Evolutionary conservation across 2,888 invertebrate species (phyloP).

Genomic region (Drosophila nr. fundita): DNA sequence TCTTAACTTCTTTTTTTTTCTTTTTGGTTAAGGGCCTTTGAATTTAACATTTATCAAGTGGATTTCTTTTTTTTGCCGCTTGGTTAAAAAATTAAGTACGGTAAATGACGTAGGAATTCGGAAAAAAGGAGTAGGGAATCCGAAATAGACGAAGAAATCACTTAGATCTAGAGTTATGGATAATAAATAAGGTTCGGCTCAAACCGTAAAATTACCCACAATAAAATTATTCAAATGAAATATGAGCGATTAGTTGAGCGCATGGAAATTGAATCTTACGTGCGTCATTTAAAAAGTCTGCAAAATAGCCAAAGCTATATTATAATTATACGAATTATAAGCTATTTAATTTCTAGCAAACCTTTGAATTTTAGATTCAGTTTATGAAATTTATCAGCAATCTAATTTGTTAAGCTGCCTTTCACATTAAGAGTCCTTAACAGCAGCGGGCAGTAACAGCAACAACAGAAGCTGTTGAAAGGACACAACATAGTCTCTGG

Average conservation of each 20-base stretch:
- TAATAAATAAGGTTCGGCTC: slow-evolving; percentile 5
- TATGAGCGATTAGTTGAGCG: neutral
- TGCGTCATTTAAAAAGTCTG: neutral
- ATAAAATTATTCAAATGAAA: slow-evolving; percentile 2
- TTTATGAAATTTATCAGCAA: neutral
- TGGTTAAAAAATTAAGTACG: slow-evolving; percentile 73
- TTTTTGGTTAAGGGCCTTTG: slow-evolving; percentile 57
- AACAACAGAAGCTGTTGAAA: slow-evolving; percentile 24
- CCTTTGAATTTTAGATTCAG: neutral
- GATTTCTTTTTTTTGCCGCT: slow-evolving; percentile 58
- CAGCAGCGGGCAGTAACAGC: slow-evolving; percentile 3
- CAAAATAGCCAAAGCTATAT: neutral
- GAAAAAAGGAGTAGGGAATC: slow-evolving; percentile 12
- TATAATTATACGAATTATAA: neutral
- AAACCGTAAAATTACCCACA: neutral
- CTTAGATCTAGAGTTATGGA: slow-evolving; percentile 14
- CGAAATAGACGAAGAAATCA: slow-evolving; percentile 1
- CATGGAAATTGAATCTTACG: neutral
- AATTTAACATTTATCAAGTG: slow-evolving; percentile 70
- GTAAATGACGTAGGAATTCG: slow-evolving; percentile 41
- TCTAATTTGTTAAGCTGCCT: neutral
- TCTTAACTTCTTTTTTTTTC: slow-evolving; percentile 26
- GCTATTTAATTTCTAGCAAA: neutral
- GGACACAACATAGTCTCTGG: slow-evolving; percentile 2
- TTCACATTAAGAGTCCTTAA: slow-evolving; percentile 6